Base-by-base conservation (phyloP, 2,888 invertebrate species). In the Drosophila atripex region DNA sequence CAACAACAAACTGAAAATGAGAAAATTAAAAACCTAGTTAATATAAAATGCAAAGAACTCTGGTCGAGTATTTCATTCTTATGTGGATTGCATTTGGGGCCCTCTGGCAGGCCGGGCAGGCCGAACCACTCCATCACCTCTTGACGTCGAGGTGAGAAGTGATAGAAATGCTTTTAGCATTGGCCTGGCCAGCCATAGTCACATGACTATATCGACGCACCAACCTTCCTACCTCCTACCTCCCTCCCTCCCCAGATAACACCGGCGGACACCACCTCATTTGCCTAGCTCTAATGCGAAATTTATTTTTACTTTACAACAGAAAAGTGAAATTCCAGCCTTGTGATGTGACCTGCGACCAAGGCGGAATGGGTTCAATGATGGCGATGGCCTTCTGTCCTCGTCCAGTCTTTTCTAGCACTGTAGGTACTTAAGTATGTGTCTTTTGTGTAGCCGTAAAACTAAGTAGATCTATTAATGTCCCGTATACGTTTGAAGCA, bases 21-120 rank as follows among this genome's bases (percentile, higher is more conserved):
- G 69, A 78, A 82, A 76, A 77, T 77, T 87, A 82, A 84, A 84
- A 80, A 86, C 69, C 73, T 84, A 84, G 88, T 84, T 84, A 84
- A 87, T 84, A 79, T 74, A 82, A 61, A 71, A 61, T 49, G 32
- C 57, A 18, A 14, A 21, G 54, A 23, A n/a, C 43, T 49, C 4
- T 23, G 23, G 39, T 2, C 1, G 41, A 18, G 14, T 41, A 41
- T 41, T 43, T 43, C 12, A 43, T 21, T 43, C 11, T 21, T 11
- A 11, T 9, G 6, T 39, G 2, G 16, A 41, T 18, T 43, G 43
- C 43, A 43, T 21, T 43, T 21, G 43, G 43, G 43, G n/a, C n/a
- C 5, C 21, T 12, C 7, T 12, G 32, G 32, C 39, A 8, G 12
- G 25, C 32, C 6, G 14, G 3, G 3, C 12, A 7, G 3, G 28